Evolutionary conservation across 2,113 vertebrate genomes (phyloP).

Genomic region (Platycercus adscitus): DNA sequence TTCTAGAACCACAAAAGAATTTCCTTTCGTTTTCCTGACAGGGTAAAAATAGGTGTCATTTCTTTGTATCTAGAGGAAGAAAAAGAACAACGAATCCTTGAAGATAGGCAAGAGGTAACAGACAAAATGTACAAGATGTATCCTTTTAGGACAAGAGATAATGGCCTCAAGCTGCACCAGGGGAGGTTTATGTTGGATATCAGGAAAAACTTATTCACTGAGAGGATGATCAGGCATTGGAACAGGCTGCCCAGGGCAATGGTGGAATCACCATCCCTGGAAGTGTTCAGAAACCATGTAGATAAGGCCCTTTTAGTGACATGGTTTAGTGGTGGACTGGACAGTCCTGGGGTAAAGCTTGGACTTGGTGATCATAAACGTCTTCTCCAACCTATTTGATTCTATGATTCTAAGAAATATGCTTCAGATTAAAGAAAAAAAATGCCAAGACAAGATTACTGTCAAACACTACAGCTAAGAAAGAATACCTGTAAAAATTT

Average conservation of each 20-base stretch:
- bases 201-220: not conserved
- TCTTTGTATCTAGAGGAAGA: not conserved
- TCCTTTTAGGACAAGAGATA: not conserved
- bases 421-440: not conserved
- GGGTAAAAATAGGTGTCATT: not conserved
- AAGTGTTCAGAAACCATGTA: not conserved
- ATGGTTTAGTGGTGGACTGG: not conserved
- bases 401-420: not conserved
- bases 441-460: not conserved
- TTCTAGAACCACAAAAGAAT: not conserved
- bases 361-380: not conserved
- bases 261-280: not conserved
- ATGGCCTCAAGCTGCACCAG: not conserved
- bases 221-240: not conserved
- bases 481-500: conserved; percentile 92
- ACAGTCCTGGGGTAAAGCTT: not conserved
- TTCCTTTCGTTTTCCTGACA: not conserved
- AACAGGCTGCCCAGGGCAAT: not conserved
- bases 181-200: not conserved
- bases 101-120: not conserved
- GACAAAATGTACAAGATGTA: not conserved
- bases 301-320: not conserved
- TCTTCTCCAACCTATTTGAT: not conserved
- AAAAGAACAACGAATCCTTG: not conserved
- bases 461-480: not conserved